Conservation (phyloP, 2,888 invertebrate species). For the Lasioglossum vierecki region DNA sequence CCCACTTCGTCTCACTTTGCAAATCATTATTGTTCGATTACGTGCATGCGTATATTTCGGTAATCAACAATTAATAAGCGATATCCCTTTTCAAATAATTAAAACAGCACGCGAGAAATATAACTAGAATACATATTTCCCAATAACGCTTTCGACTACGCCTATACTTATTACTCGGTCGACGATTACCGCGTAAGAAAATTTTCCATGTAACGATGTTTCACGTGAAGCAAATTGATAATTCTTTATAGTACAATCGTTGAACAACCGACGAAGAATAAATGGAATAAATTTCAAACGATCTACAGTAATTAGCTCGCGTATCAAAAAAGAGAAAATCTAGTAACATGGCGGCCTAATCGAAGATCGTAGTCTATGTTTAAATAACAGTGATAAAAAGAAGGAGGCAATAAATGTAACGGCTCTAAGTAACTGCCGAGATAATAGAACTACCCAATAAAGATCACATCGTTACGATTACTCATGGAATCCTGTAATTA, state of each 20-base stretch:
- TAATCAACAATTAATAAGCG: too few relatives aligned
- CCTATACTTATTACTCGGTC: not conserved
- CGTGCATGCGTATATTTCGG: not conserved
- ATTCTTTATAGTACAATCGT: not conserved
- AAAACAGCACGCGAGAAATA: not conserved
- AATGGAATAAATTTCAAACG: not conserved
- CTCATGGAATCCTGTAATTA: not conserved
- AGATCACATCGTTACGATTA: not conserved
- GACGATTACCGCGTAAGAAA: not conserved
- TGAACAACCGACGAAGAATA: not conserved
- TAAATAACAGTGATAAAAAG: not conserved
- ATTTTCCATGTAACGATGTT: not conserved
- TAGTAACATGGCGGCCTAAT: not conserved
- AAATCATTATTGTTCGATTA: too few relatives aligned
- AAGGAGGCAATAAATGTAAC: not conserved
- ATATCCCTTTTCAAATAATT: not conserved
- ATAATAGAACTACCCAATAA: not conserved
- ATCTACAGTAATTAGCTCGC: not conserved
- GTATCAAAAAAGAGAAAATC: not conserved
- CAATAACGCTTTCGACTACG: not conserved
- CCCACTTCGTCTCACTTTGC: too few relatives aligned
- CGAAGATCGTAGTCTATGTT: slow-evolving; percentile 17
- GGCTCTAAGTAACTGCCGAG: not conserved
- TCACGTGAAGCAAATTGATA: not conserved
- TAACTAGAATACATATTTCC: not conserved